Evolutionary conservation across 2,888 invertebrate genomes (phyloP).

Genomic region (Zhuqinia jingwanae): DNA sequence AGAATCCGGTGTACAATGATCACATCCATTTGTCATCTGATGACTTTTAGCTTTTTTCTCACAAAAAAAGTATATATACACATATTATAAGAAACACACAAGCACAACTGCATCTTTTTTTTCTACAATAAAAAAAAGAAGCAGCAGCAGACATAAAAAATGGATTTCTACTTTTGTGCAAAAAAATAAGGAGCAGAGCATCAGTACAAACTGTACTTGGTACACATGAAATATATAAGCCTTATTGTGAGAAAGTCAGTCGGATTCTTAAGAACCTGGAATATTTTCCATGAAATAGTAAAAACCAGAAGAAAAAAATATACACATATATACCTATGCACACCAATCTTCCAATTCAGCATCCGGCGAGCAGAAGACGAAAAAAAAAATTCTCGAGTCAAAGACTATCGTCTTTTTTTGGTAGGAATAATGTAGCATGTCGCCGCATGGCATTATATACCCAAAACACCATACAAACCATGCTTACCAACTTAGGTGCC

Average conservation of each 20-base stretch:
- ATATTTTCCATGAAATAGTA: neutral
- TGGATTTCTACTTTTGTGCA: neutral
- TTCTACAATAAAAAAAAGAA: neutral
- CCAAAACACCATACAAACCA: too few species aligned
- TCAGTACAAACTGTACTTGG: neutral
- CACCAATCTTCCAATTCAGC: neutral
- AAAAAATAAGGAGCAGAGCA: neutral
- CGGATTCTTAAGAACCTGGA: too few species aligned
- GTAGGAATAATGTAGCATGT: neutral
- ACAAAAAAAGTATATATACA: neutral
- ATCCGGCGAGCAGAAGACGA: neutral
- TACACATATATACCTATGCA: neutral
- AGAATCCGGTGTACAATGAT: constrained; percentile 38
- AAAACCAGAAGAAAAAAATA: neutral
- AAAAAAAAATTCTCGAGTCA: too few species aligned
- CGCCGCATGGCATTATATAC: too few species aligned
- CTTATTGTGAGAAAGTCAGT: neutral
- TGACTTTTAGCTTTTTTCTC: constrained; percentile 54
- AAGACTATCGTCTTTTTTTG: neutral
- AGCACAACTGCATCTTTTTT: neutral
- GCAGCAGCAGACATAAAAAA: neutral
- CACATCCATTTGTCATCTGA: constrained; percentile 62
- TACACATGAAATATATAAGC: neutral
- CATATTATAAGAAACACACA: too few species aligned
- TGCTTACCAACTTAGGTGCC: too few species aligned